Base-by-base conservation (phyloP, 2,113 vertebrate species). In the Plecotus auritus region DNA sequence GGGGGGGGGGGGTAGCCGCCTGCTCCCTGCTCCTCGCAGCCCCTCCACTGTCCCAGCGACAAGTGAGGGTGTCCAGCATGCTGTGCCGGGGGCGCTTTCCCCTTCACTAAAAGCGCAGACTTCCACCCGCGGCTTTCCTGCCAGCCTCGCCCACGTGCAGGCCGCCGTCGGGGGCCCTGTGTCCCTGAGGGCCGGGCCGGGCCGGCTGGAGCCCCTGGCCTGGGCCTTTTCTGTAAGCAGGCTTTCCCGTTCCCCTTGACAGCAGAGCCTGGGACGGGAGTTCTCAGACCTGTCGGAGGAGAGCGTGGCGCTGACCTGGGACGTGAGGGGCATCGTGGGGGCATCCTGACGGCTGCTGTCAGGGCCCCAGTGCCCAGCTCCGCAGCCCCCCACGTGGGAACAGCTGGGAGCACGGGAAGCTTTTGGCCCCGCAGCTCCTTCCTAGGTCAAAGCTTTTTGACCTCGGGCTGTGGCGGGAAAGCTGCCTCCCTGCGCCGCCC, bases 41-140 rank as follows among this genome's bases (percentile, higher is more conserved):
- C 66, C 30, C 17, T 7, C 7, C 78, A 92, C 51, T 64, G 96
- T 96, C 96, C 74, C 64, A 45, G 83, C 91, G 83, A 77, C 86
- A 22, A 66, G 80, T 73, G 37, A 35, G 73, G 72, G 64, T 86
- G 86, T 73, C 59, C 2, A 91, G n/a, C 0, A 0, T 5, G 6
- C 22, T 9, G 37, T 40, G 93, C 3, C 51, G 35, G 80, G 64
- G 72, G 61, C 73, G 17, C 85, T 47, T 45, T 93, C 87, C 23
- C 67, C 7, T 40, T 69, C 45, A 91, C 85, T 32, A 80, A 47
- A 66, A 95, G 90, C 96, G 97, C 95, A 81, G 66, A 5, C 95
- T 93, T 95, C 88, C 95, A 40, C 96, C 70, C 76, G 28, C 69
- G 96, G 49, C 78, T 89, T 92, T 70, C 91, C 93, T 40, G 74